Conservation (phyloP, 2,113 vertebrate genomes). For the Percina caprodes region DNA sequence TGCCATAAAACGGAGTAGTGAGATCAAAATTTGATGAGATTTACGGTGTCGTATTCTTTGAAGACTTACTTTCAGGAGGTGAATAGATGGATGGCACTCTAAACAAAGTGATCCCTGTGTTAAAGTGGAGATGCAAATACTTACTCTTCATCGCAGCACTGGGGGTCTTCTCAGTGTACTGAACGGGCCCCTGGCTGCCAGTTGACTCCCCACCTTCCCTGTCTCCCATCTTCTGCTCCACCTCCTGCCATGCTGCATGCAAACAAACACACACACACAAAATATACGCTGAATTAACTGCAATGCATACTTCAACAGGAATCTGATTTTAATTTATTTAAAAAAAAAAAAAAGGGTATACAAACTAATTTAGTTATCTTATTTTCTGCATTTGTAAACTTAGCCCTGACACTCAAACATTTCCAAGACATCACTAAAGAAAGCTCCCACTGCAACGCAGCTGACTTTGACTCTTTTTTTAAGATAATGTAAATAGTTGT, state of each 20-base stretch:
- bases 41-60: background rate
- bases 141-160: conserved; percentile 89
- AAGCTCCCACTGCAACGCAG: background rate
- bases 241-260: conserved; percentile 92
- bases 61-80: background rate
- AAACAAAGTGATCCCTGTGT: background rate
- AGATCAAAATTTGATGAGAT: conserved; percentile 5
- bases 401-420: background rate
- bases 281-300: background rate
- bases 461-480: background rate
- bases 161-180: conserved; percentile 92
- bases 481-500: background rate
- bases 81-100: background rate
- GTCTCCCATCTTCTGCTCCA: conserved; percentile 88
- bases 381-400: background rate
- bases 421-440: background rate
- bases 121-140: conserved; percentile 35
- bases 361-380: background rate
- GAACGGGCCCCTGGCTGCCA: conserved; percentile 83
- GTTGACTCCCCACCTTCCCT: conserved; percentile 69
- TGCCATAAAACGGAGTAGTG: conserved; percentile 1
- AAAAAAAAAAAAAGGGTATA: background rate
- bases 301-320: background rate
- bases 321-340: no score
- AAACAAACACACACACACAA: background rate